These are phyloP conservation scores for Lasioglossum figueresi DNA, from an alignment of 2,888 invertebrate genomes.

Conservation along the genomic window DNA sequence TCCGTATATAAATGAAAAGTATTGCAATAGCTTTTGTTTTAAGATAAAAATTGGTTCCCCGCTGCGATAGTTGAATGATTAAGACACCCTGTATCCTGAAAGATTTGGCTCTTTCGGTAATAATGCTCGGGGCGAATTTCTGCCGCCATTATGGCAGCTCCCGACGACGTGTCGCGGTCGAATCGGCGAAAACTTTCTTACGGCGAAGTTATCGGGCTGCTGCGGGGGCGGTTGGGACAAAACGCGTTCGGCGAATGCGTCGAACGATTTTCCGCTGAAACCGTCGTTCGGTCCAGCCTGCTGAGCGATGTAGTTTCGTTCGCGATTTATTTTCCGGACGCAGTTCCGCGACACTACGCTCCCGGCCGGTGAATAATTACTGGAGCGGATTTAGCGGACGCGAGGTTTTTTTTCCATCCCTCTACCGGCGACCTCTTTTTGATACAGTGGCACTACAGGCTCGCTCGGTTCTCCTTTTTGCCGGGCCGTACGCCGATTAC, in stretches of 20 bases:
- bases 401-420: background rate
- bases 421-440: background rate
- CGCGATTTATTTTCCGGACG: conserved; percentile 31
- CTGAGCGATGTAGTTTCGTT: conserved; percentile 42
- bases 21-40: no score
- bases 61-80: background rate
- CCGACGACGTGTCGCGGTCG: conserved; percentile 18
- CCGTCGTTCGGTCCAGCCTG: conserved; percentile 14
- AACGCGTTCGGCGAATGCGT: conserved; percentile 25
- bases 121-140: conserved; percentile 39
- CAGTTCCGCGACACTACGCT: conserved; percentile 10
- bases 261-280: conserved; percentile 53
- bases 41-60: background rate
- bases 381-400: background rate
- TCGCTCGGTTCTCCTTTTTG: background rate
- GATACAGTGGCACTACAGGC: background rate
- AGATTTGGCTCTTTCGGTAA: conserved; percentile 39
- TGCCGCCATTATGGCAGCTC: conserved; percentile 21
- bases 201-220: conserved; percentile 23
- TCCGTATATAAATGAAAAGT: no score
- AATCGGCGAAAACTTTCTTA: conserved; percentile 24
- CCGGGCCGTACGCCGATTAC: background rate
- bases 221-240: conserved; percentile 12
- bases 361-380: conserved; percentile 40
- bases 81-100: conserved; percentile 33